Evolutionary conservation across 2,888 invertebrate genomes (phyloP).

Genomic region (Drosophila meridiana): DNA sequence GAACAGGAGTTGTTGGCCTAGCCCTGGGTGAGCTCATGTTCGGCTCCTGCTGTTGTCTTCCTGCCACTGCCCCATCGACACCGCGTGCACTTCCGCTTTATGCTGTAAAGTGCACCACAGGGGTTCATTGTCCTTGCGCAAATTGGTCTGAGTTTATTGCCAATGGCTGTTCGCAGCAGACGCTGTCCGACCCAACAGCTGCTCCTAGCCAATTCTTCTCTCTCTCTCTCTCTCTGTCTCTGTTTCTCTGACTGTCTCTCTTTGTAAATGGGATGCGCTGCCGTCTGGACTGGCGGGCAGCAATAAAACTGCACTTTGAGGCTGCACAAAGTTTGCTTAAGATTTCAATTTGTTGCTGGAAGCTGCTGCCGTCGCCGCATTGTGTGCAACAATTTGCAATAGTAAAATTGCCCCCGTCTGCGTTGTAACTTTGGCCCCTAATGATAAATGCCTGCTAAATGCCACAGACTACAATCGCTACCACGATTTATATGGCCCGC

Average conservation of each 20-base stretch:
- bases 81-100: constrained; percentile 57
- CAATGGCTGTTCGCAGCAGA: constrained; percentile 60
- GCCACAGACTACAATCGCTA: constrained; percentile 65
- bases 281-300: constrained; percentile 16
- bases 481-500: constrained; percentile 58
- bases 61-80: neutral
- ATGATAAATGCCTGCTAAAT: constrained; percentile 72
- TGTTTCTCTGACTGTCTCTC: neutral
- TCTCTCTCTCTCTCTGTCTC: neutral
- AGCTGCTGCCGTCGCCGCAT: constrained; percentile 28
- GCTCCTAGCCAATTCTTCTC: constrained; percentile 25
- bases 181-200: constrained; percentile 54
- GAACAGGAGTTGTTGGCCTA: constrained; percentile 31
- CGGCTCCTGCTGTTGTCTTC: constrained; percentile 24
- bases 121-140: constrained; percentile 81
- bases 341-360: constrained; percentile 75
- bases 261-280: constrained; percentile 10
- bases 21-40: constrained; percentile 25
- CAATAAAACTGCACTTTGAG: constrained; percentile 74
- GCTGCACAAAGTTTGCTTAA: constrained; percentile 75
- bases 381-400: constrained; percentile 74
- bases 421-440: constrained; percentile 60
- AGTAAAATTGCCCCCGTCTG: constrained; percentile 51
- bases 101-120: constrained; percentile 74
- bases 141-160: constrained; percentile 80